Evolutionary conservation across 1,140 invertebrate species (phyloP), one percentile per base, ranked within the genome.

Genomic region (Aphelenchoides besseyi): DNA sequence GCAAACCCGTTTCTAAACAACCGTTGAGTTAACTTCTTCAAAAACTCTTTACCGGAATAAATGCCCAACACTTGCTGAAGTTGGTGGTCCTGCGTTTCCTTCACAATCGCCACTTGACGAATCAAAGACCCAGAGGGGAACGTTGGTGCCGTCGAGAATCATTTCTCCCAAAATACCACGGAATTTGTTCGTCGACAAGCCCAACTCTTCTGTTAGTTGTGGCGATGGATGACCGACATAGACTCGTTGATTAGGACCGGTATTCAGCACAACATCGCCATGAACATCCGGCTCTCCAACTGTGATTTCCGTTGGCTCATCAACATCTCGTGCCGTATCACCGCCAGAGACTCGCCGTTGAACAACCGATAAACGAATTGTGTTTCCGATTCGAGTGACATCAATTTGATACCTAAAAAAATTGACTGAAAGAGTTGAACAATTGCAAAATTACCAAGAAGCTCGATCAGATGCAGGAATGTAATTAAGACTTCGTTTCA

Each of bases 401-500:
- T 74, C 57, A 53, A 75, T 74, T 18, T 68, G 62, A 3, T 55
- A 71, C 12, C n/a, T 63, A n/a, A 63, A 35, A 69, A 66, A 12
- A 68, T 68, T 63, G 16, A 2, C 26, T 30, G 1, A 18, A 18
- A 67, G 8, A 9, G 77, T 70, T 74, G 41, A 1, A 64, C 33
- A 12, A 81, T 29, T 35, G 80, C 77, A 37, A 81, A 81, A 26
- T 82, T 84, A 84, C 82, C 82, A 83, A 30, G 78, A 85, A 69
- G 67, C 73, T 35, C 81, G 72, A 48, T 81, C 79, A 28, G 72
- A 78, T 8, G 73, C 57, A 8, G 82, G 83, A 59, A 85, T 82
- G 59, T 81, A 82, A 41, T 70, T 76, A 68, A 85, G 75, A 32
- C 77, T 77, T 18, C 79, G 72, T 52, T 74, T 79, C 8, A 76